Conservation (phyloP, 2,797 vertebrate genomes). For the Garrulus glandarius region DNA sequence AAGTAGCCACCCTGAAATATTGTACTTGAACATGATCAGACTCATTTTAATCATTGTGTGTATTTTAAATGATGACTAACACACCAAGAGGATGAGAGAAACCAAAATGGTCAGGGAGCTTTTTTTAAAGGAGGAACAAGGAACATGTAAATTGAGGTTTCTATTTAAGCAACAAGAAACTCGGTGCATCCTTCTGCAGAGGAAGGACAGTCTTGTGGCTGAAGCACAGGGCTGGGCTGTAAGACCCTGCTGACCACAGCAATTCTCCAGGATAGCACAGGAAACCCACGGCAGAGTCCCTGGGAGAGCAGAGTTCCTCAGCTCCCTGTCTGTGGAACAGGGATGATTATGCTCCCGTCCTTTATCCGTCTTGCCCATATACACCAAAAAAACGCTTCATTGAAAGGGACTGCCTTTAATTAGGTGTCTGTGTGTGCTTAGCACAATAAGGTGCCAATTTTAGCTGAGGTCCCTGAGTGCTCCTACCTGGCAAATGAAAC, state of each 20-base stretch:
- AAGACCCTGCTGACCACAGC: background rate
- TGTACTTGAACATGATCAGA: slow-evolving; percentile 75
- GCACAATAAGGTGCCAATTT: slow-evolving; percentile 52
- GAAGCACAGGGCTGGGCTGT: background rate
- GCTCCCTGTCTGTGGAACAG: background rate
- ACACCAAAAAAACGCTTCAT: slow-evolving; percentile 2
- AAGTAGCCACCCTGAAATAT: slow-evolving; percentile 67
- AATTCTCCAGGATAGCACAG: background rate
- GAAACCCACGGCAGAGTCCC: background rate
- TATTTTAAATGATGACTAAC: slow-evolving; percentile 68
- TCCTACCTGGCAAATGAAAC: slow-evolving; percentile 13
- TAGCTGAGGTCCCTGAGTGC: slow-evolving; percentile 1
- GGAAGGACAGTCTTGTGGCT: background rate
- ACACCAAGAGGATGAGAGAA: slow-evolving; percentile 53
- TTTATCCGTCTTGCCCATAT: background rate
- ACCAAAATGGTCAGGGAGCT: background rate
- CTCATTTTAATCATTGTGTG: slow-evolving; percentile 69
- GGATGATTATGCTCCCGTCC: background rate
- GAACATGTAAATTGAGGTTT: slow-evolving; percentile 2
- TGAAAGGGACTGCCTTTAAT: slow-evolving; percentile 42
- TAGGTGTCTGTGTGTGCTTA: slow-evolving; percentile 29
- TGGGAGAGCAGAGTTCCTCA: background rate
- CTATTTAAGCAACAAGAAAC: slow-evolving; percentile 17
- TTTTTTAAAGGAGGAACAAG: slow-evolving; percentile 12
- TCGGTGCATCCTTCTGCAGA: background rate